Evolutionary conservation across 2,797 vertebrate genomes (phyloP), one percentile per base, ranked within the genome.

Genomic region (Peromyscus nudipes): DNA sequence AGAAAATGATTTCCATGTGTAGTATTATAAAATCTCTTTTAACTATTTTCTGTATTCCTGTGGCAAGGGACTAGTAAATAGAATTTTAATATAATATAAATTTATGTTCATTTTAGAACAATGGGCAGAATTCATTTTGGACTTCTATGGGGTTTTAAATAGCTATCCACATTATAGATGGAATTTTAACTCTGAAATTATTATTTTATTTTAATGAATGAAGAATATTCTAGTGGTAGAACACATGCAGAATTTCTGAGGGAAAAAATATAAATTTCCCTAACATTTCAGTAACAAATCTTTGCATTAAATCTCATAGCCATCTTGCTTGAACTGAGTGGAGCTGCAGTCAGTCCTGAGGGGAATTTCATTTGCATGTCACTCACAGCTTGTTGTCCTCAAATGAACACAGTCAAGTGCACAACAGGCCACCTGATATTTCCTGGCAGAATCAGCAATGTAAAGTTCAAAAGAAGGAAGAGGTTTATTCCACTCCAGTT

Each of bases 241-340:
- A 71, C 25, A 62, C 1, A 40, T 27, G 19, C 1, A 37, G 57
- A 69, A 49, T 76, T 55, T 96, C 95, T n/a, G 81, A 75, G 95
- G 10, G n/a, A 57, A 85, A 16, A 95, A 92, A 95, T 71, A 49
- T 49, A 77, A 89, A 82, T 89, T 89, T 90, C 27, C 19, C 14
- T 94, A 31, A 27, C 1, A 52, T 52, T 65, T 90, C 11, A 89
- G 43, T 17, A 64, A 23, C 60, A 34, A 6, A 29, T 10, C 40
- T 97, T 96, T 87, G 31, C 80, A 67, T 84, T 85, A 86, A 94
- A 95, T 55, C 97, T 88, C 55, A 79, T 65, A 71, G n/a, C 94
- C 92, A 13, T 67, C 31, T 95, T 86, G 93, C 52, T 71, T 86
- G 67, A 89, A 0, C 64, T 0, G 62, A 55, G 21, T 27, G 1